These are phyloP conservation scores for Chloroceryle amazona DNA, from an alignment of 2,797 vertebrate species.

Conservation along the genomic window DNA sequence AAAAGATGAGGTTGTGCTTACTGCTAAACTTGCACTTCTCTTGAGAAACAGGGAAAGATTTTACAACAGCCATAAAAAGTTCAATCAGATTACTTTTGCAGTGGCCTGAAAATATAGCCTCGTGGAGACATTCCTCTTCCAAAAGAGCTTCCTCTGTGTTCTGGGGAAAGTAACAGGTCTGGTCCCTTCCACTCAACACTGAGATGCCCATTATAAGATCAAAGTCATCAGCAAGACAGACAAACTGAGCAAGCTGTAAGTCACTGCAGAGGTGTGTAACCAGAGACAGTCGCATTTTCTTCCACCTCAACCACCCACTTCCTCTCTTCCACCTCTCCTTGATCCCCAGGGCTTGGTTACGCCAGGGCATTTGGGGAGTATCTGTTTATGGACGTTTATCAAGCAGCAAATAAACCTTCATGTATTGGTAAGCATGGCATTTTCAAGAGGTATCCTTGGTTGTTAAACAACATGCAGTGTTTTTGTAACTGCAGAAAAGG, in stretches of 20 bases:
- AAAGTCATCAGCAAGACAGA: not conserved
- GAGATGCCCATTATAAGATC: not conserved
- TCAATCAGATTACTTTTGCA: not conserved
- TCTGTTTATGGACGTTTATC: slow-evolving; percentile 23
- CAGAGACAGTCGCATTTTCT: not conserved
- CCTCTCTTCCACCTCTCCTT: not conserved
- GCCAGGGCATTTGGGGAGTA: not conserved
- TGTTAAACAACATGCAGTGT: slow-evolving; percentile 39
- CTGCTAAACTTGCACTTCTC: not conserved
- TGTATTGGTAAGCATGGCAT: slow-evolving; percentile 38
- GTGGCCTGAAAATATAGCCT: not conserved
- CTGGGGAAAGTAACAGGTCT: not conserved
- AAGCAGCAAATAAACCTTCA: not conserved
- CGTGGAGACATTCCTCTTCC: not conserved
- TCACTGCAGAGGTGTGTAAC: not conserved
- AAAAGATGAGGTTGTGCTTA: not conserved
- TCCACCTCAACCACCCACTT: not conserved
- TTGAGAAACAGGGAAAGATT: not conserved
- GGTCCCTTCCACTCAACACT: not conserved
- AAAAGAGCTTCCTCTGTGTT: not conserved
- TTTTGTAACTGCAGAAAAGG: slow-evolving; percentile 57
- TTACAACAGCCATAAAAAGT: not conserved
- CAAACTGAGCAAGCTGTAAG: not conserved
- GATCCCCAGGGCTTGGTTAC: not conserved
- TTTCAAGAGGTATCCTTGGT: slow-evolving; percentile 30